Percentiles rank a stretch among this genome's conserved stretches.
Evolutionary conservation across 2,113 vertebrate species (phyloP).

Genomic region (Thunnus maccoyii): DNA sequence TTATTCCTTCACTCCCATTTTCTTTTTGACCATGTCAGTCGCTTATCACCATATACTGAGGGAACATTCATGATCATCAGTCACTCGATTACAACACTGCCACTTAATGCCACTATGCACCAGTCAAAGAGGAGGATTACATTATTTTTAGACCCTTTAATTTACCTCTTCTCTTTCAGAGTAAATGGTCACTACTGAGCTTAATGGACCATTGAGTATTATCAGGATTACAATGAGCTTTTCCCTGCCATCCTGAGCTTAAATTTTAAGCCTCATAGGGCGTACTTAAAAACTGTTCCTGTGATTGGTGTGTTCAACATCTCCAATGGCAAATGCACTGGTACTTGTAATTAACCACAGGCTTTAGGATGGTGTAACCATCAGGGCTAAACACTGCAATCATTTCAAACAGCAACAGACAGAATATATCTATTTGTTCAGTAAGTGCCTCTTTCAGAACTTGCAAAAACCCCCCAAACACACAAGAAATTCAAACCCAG

Average conservation of each 20-base stretch:
- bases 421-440: constrained; percentile 5
- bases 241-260: constrained; percentile 64
- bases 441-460: not conserved
- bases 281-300: constrained; percentile 58
- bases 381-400: constrained; percentile 31
- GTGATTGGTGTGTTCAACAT: constrained; percentile 60
- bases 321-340: constrained; percentile 43
- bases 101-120: constrained; percentile 56
- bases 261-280: constrained; percentile 70
- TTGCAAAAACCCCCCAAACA: not conserved
- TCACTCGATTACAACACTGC: constrained; percentile 61
- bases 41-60: constrained; percentile 34
- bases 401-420: constrained; percentile 6
- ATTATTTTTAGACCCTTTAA: constrained; percentile 79
- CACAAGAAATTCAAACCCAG: too few relatives aligned
- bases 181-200: constrained; percentile 72
- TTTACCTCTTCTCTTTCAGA: constrained; percentile 74
- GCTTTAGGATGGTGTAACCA: constrained; percentile 30
- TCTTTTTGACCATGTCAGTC: constrained; percentile 30
- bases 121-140: constrained; percentile 72
- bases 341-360: constrained; percentile 56
- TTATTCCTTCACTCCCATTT: constrained; percentile 42
- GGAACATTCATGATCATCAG: constrained; percentile 45
- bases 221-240: constrained; percentile 81
- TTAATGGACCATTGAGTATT: constrained; percentile 78